Evolutionary conservation across 2,888 invertebrate species (phyloP), one percentile per base, ranked within the genome.

Genomic region (Parasteatoda lunata): DNA sequence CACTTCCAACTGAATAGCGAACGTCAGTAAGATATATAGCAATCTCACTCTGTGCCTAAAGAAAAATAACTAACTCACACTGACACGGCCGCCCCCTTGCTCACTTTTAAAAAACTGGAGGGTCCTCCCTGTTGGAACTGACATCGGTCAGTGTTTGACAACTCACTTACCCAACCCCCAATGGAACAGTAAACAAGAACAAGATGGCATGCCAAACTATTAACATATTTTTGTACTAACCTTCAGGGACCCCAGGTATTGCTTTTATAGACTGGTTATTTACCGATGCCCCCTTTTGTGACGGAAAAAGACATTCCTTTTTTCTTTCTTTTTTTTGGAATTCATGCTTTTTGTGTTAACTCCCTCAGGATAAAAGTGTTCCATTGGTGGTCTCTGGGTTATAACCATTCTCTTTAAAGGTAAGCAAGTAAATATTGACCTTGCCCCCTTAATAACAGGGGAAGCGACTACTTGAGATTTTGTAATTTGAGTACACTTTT

Each of bases 121-220:
- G 30, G 30, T 30, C 30, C 30, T 30, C 30, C 30, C 30, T 0
- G 30, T 30, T 68, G 68, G 45, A 48, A 47, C 76, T 49, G 65
- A 64, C 49, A 76, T 15, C 76, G 15, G 66, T 73, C 54, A 51
- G 66, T 73, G 30, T 75, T 81, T 81, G 81, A 81, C 81, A 75
- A 69, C 81, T 81, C 64, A 75, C 75, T 81, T 81, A 54, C 68
- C 59, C 47, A 45, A 81, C 59, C 81, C 30, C 81, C 81, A 75
- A 73, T 75, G 73, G 75, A 59, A 30, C 69, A 47, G 75, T 81
- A 81, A 81, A 81, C 75, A 81, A 68, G 59, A 59, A 71, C 80
- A 80, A 73, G 80, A 66, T 66, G 52, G 72, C 47, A 59, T 48
- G 49, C 48, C 15, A 49, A 30, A 45, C 70, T 54, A 15, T 79